These are phyloP conservation scores for Natrix natrix DNA, from an alignment of 2,797 vertebrate species.

Conservation along the genomic window DNA sequence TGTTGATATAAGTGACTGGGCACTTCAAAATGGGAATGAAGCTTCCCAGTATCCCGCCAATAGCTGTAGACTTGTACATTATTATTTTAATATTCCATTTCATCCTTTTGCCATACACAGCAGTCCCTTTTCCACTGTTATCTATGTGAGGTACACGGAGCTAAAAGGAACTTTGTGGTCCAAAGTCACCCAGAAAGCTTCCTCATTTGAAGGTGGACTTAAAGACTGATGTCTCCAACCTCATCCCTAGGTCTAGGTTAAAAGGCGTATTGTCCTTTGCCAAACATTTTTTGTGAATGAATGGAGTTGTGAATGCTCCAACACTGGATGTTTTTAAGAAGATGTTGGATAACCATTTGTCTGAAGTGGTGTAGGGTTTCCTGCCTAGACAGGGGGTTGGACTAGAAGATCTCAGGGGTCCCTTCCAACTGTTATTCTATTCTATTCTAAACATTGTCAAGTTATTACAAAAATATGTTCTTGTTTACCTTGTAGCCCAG, in stretches of 20 bases:
- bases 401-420: no score
- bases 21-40: neutral
- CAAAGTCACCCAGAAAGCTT: neutral
- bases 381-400: no score
- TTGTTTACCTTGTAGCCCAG: constrained; percentile 87
- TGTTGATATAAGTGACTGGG: neutral
- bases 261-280: neutral
- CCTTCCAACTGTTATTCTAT: no score
- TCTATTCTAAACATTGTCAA: neutral
- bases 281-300: no score
- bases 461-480: neutral
- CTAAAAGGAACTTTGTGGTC: neutral
- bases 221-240: neutral
- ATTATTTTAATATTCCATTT: neutral
- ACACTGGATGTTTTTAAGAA: no score
- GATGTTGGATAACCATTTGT: no score
- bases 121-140: neutral
- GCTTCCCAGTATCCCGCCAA: neutral
- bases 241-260: neutral
- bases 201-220: neutral
- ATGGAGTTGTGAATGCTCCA: no score
- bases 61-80: neutral
- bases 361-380: no score
- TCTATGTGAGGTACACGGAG: neutral
- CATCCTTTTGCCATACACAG: neutral